Percentiles rank a stretch among this genome's conserved stretches.
These are phyloP conservation scores for Caenorhabditis imperialis DNA, from an alignment of 2,888 invertebrate genomes.

Conservation along the genomic window DNA sequence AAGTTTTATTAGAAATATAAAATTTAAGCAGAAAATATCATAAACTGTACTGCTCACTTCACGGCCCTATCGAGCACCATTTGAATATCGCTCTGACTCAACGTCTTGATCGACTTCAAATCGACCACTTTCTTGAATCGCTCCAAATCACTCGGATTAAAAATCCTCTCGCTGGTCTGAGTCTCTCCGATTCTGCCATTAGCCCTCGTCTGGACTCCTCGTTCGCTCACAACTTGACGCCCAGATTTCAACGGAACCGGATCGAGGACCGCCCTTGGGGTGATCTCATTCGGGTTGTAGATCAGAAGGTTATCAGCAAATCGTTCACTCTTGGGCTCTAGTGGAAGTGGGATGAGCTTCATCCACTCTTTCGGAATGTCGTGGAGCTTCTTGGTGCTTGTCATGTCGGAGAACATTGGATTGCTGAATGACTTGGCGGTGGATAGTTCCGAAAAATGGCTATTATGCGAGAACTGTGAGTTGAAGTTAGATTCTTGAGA, in stretches of 20 bases:
- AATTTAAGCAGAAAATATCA: too few species aligned
- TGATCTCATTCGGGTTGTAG: conserved; percentile 1
- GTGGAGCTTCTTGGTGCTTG: not conserved
- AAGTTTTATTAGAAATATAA: too few species aligned
- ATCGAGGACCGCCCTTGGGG: conserved; percentile 12
- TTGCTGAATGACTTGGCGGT: conserved; percentile 39
- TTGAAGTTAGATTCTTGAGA: not conserved
- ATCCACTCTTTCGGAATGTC: conserved; percentile 47
- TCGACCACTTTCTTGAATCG: conserved; percentile 26
- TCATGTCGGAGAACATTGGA: conserved; percentile 23
- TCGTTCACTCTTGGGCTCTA: conserved; percentile 19
- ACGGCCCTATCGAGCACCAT: conserved; percentile 15
- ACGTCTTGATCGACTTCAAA: conserved; percentile 22
- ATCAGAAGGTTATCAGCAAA: conserved; percentile 19
- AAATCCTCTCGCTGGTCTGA: conserved; percentile 16
- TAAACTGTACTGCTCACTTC: conserved; percentile 1
- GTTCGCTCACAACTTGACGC: conserved; percentile 23
- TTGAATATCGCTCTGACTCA: conserved; percentile 35
- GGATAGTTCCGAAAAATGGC: conserved; percentile 1
- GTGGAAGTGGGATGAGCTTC: conserved; percentile 23
- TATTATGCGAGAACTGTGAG: too few species aligned
- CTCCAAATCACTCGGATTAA: not conserved
- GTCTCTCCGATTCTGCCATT: conserved; percentile 36
- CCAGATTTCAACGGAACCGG: conserved; percentile 1
- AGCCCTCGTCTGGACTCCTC: conserved; percentile 31